Evolutionary conservation across 2,888 invertebrate species (phyloP), one percentile per base, ranked within the genome.

Genomic region (Neoscelio sp.): DNA sequence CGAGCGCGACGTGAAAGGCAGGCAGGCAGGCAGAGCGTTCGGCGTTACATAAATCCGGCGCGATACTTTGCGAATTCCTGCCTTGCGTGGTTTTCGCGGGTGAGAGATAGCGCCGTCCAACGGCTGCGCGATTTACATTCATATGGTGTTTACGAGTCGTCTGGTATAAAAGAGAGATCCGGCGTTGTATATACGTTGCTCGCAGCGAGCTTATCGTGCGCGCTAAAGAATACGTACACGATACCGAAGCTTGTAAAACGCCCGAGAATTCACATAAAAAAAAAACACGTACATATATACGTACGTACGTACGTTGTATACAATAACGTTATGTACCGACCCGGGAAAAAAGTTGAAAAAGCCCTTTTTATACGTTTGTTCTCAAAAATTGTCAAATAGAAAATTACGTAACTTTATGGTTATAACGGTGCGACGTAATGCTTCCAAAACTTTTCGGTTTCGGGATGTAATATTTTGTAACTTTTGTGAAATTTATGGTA

Each of bases 71-170:
- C 76, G 52, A 56, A 62, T 70, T 64, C 64, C 58, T 48, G 68
- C 10, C 44, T 44, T 33, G 64, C 58, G 44, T 52, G 60, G 64
- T 76, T 76, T 68, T 54, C 58, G 50, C 50, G 62, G 71, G 46
- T 62, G 50, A 60, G 78, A 78, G 80, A 80, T 80, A 80, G 60
- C 67, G 62, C 62, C 67, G 74, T 71, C 58, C 75, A 80, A 73
- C 78, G 68, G 52, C 40, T 28, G 65, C 46, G 52, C 74, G 80
- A 81, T 81, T 82, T 82, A 78, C 80, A 81, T 81, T 82, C 80
- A 80, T 77, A 54, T 64, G 76, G 78, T 82, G 80, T 82, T 81
- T 82, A 78, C 80, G 81, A 81, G 78, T 80, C 67, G 76, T 54
- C 74, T 74, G 70, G 64, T 70, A 77, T 64, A 68, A 76, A 76